Conservation (phyloP, 1,140 invertebrate genomes). For the Ceratina calcarata region DNA sequence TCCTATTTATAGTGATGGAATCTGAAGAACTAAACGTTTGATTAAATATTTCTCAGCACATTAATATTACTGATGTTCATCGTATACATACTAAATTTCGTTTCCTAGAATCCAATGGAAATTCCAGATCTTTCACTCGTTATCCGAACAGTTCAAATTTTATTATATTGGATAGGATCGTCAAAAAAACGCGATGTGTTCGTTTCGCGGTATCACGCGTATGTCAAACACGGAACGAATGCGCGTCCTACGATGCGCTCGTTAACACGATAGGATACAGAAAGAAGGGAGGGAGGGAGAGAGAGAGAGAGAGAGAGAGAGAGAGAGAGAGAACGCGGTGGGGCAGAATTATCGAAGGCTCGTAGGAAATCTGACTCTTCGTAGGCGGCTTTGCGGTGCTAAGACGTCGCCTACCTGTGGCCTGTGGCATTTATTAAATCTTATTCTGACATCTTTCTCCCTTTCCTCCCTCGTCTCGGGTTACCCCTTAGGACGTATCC, state of each 20-base stretch:
- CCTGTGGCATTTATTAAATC: slow-evolving; percentile 71
- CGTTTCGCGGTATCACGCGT: neutral
- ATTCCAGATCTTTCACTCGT: too few relatives aligned
- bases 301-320: too few relatives aligned
- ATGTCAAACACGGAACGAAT: slow-evolving; percentile 37
- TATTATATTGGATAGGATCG: too few relatives aligned
- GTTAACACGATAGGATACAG: slow-evolving; percentile 39
- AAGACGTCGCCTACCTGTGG: slow-evolving; percentile 65
- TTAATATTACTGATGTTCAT: too few relatives aligned
- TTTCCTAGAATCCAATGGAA: too few relatives aligned
- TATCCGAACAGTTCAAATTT: too few relatives aligned
- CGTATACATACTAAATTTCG: too few relatives aligned
- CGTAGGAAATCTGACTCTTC: slow-evolving; percentile 64
- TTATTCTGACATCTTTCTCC: slow-evolving; percentile 65
- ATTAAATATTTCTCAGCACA: too few relatives aligned
- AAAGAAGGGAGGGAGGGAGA: neutral
- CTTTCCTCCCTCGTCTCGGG: slow-evolving; percentile 48
- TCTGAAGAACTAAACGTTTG: too few relatives aligned
- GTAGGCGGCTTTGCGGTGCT: slow-evolving; percentile 69
- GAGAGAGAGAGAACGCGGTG: neutral
- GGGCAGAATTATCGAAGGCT: slow-evolving; percentile 53
- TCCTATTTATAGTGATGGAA: too few relatives aligned
- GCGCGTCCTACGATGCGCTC: slow-evolving; percentile 50
- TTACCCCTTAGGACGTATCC: slow-evolving; percentile 55
- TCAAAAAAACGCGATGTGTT: neutral